Evolutionary conservation across 2,888 invertebrate species (phyloP), one percentile per base, ranked within the genome.

Genomic region (Dinocampus coccinellae): DNA sequence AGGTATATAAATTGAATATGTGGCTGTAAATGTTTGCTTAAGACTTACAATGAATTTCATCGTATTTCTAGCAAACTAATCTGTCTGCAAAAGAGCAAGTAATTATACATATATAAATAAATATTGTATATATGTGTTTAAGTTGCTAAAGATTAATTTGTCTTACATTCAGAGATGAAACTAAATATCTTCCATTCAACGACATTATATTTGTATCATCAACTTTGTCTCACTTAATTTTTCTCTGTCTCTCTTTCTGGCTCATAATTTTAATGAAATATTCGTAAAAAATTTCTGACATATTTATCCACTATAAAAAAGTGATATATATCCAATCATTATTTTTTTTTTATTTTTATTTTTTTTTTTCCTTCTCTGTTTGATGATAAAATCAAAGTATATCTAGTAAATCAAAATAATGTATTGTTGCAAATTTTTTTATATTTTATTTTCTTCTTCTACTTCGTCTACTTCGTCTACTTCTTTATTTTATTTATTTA

Each of bases 51-150:
- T 34, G 34, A 33, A 64, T 64, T n/a, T 29, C 63, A 64, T 64
- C 29, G n/a, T 13, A 52, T 29, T 64, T 64, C 20, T 52, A n/a
- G 26, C 16, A 39, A 52, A 64, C 33, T 64, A 64, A 64, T 64
- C 63, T 33, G 16, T 24, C 20, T 52, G 26, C 9, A 20, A 52
- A 26, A 11, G 47, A 64, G n/a, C 62, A 11, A 64, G 33, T 11
- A n/a, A 26, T 13, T 3, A 57, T 57, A 57, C 16, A 13, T 16
- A 34, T 53, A 47, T 16, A 47, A 3, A 53, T 29, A 29, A 29
- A 7, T 29, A 29, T 29, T n/a, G 29, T 29, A 29, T 29, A n/a
- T n/a, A 13, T 57, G 29, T 57, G 10, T 57, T 7, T 29, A 57
- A 57, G 29, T 57, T 57, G 26, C 57, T 29, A 11, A 29, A n/a